Evolutionary conservation across 2,797 vertebrate species (phyloP).

Genomic region (Percopsis omiscomaycus): DNA sequence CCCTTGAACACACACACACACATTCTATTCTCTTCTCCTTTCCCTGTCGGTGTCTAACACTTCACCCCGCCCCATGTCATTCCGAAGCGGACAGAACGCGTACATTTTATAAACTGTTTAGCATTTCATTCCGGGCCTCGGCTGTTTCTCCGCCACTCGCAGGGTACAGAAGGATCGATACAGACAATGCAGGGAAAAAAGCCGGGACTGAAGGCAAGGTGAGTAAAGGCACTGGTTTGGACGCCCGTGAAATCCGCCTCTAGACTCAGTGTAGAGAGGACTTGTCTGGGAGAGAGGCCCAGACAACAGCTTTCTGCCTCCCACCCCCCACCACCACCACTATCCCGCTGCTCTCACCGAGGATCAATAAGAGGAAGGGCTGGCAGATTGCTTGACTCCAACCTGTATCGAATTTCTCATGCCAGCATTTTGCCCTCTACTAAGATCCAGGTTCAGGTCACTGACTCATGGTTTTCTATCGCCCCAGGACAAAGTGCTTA

Average conservation of each 20-base stretch:
- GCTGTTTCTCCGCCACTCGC: slow-evolving; percentile 22
- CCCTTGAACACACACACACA: background rate
- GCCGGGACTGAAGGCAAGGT: slow-evolving; percentile 48
- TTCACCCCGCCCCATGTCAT: slow-evolving; percentile 22
- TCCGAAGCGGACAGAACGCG: slow-evolving; percentile 24
- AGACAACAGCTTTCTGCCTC: slow-evolving; percentile 27
- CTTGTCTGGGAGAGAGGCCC: slow-evolving; percentile 20
- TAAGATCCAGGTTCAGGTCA: slow-evolving; percentile 17
- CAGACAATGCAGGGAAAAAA: slow-evolving; percentile 44
- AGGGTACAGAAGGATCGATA: slow-evolving; percentile 56
- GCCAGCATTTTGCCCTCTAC: background rate
- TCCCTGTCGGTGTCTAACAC: background rate
- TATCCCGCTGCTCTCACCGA: background rate
- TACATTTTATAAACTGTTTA: slow-evolving; percentile 56
- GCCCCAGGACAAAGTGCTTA: background rate
- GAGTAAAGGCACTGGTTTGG: slow-evolving; percentile 41
- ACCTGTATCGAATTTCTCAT: slow-evolving; percentile 18
- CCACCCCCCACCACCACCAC: background rate
- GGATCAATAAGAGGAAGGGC: slow-evolving; percentile 24
- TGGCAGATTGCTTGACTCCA: background rate
- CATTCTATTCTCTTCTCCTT: no score
- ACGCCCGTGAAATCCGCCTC: slow-evolving; percentile 41
- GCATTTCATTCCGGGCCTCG: slow-evolving; percentile 41
- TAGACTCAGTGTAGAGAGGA: slow-evolving; percentile 31
- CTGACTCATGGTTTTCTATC: slow-evolving; percentile 3